phyloP scores from a whole-genome alignment of 2,888 invertebrate species.

The Helleia helle region DNA sequence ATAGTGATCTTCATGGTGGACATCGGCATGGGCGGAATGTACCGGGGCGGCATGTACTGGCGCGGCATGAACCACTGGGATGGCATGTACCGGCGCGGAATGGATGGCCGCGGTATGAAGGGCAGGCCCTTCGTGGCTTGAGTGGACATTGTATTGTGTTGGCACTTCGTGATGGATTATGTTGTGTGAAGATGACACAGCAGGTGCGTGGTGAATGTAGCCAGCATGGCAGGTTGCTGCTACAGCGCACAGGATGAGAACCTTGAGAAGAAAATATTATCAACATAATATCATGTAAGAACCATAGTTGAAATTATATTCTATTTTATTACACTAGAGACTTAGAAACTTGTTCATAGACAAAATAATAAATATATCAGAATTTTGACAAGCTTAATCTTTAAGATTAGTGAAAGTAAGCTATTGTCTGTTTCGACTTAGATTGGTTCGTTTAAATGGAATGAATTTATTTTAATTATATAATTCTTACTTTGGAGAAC shows the following conservation, averaged over 20 bases:
- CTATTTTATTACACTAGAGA: no score
- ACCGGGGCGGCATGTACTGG: conserved; percentile 28
- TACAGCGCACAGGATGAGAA: conserved; percentile 46
- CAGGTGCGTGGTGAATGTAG: conserved; percentile 54
- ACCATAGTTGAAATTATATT: no score
- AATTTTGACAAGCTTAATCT: no score
- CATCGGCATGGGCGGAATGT: conserved; percentile 37
- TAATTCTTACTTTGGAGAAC: conserved; percentile 62
- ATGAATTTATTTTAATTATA: conserved; percentile 10
- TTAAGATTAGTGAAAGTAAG: conserved; percentile 4
- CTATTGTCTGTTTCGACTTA: conserved; percentile 2
- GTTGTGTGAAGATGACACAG: conserved; percentile 60
- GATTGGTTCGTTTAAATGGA: no score
- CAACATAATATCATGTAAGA: no score
- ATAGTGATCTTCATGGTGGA: conserved; percentile 54
- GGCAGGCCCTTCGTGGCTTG: conserved; percentile 30
- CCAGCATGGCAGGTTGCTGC: conserved; percentile 56
- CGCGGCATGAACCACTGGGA: conserved; percentile 23
- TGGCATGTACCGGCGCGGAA: conserved; percentile 25
- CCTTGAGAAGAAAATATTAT: conserved; percentile 28
- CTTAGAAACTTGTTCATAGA: no score
- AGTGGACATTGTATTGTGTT: conserved; percentile 38
- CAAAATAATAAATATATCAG: no score
- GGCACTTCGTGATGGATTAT: conserved; percentile 50
- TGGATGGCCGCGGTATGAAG: conserved; percentile 25